Percentiles rank a stretch among this genome's conserved stretches.
Conservation (phyloP, 2,797 vertebrate species). For the Schizothorax lantsangensis region DNA sequence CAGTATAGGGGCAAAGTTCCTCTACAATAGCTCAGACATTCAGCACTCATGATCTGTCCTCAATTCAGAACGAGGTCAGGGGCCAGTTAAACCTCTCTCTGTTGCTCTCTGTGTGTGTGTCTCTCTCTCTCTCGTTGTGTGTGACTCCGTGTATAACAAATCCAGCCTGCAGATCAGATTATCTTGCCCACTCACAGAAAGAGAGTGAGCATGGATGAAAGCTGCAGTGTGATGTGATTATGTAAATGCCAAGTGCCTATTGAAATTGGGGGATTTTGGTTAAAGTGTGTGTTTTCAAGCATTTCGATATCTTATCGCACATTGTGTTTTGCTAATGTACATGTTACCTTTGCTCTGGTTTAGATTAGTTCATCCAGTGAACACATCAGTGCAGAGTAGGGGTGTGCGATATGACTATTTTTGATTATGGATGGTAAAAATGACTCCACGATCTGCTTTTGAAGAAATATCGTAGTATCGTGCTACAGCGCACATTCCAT, state of each 20-base stretch:
- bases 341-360: not conserved
- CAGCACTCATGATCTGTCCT: conserved; percentile 65
- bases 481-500: too few relatives aligned
- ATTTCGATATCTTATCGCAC: not conserved
- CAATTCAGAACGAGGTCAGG: conserved; percentile 59
- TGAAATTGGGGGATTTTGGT: conserved; percentile 67
- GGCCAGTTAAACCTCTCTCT: conserved; percentile 59
- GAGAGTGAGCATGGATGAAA: conserved; percentile 34
- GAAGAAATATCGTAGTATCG: too few relatives aligned
- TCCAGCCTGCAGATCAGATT: conserved; percentile 76
- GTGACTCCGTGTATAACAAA: conserved; percentile 65
- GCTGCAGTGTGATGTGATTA: conserved; percentile 72
- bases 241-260: conserved; percentile 75
- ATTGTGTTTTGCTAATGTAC: not conserved
- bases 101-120: conserved; percentile 14
- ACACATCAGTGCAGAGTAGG: not conserved
- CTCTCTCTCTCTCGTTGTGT: not conserved
- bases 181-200: conserved; percentile 72
- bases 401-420: too few relatives aligned
- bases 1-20: conserved; percentile 51
- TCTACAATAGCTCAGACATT: conserved; percentile 62
- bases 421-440: too few relatives aligned
- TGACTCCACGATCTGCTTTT: too few relatives aligned
- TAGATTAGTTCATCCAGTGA: not conserved
- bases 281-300: conserved; percentile 3